These are phyloP conservation scores for Yasuhikotakia modesta DNA, from an alignment of 2,797 vertebrate genomes.

Conservation along the genomic window DNA sequence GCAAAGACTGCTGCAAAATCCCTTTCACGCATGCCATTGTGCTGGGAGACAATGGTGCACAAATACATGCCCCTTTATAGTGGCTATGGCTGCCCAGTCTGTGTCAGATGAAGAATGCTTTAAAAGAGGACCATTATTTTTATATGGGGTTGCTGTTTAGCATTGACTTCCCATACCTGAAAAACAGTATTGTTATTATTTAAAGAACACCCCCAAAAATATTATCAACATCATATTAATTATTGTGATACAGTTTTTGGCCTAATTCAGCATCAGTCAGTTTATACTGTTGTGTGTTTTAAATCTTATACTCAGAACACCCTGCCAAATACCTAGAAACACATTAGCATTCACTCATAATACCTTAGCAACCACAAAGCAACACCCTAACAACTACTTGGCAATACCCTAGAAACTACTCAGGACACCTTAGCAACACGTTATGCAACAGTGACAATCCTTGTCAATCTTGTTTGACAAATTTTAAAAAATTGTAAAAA, in stretches of 20 bases:
- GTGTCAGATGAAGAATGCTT: slow-evolving; percentile 73
- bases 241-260: neutral
- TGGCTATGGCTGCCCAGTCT: slow-evolving; percentile 62
- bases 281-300: neutral
- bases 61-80: slow-evolving; percentile 60
- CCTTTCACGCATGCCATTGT: slow-evolving; percentile 79
- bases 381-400: no score
- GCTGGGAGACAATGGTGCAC: slow-evolving; percentile 75
- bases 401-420: neutral
- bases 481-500: no score
- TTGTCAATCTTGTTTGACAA: no score
- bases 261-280: neutral
- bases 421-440: neutral
- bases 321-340: neutral
- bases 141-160: slow-evolving; percentile 4
- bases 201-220: neutral
- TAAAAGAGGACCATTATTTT: slow-evolving; percentile 56
- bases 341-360: neutral
- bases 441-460: no score
- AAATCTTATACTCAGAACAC: neutral
- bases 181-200: neutral
- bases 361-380: no score
- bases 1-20: slow-evolving; percentile 74
- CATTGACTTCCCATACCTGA: slow-evolving; percentile 13
- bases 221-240: neutral